Conservation (phyloP, 2,113 vertebrate genomes). For the Todiramphus chloris region DNA sequence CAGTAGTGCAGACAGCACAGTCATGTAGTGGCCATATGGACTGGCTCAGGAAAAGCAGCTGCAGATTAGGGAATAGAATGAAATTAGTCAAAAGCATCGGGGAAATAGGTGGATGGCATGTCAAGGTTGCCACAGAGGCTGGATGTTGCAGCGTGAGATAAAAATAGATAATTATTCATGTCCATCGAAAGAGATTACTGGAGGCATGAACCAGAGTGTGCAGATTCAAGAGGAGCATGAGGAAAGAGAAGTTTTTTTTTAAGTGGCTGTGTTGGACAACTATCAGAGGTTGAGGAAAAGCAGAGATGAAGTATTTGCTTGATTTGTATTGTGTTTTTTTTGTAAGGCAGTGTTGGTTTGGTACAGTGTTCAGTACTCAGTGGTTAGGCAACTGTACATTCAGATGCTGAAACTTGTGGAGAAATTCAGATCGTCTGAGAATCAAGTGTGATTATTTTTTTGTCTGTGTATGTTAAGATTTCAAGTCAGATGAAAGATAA, state of each 20-base stretch:
- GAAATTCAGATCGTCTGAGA: neutral
- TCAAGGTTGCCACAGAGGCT: slow-evolving; percentile 21
- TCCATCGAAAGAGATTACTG: neutral
- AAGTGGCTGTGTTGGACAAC: neutral
- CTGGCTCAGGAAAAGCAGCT: slow-evolving; percentile 17
- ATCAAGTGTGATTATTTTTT: neutral
- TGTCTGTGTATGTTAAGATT: neutral
- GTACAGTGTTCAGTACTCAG: neutral
- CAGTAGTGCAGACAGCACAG: neutral
- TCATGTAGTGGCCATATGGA: neutral
- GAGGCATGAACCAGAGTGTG: neutral
- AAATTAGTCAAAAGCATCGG: slow-evolving; percentile 35
- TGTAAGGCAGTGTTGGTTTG: neutral
- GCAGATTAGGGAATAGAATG: neutral
- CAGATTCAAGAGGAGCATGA: neutral
- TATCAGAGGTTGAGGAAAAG: neutral
- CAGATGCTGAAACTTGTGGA: neutral
- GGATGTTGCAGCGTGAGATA: neutral
- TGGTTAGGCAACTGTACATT: neutral
- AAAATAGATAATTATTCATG: neutral
- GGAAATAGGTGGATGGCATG: neutral
- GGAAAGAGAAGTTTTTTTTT: neutral
- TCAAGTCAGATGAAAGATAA: neutral
- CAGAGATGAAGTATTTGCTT: neutral
- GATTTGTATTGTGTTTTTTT: neutral